Evolutionary conservation across 2,888 invertebrate genomes (phyloP).

Genomic region (Monochamus alternatus): DNA sequence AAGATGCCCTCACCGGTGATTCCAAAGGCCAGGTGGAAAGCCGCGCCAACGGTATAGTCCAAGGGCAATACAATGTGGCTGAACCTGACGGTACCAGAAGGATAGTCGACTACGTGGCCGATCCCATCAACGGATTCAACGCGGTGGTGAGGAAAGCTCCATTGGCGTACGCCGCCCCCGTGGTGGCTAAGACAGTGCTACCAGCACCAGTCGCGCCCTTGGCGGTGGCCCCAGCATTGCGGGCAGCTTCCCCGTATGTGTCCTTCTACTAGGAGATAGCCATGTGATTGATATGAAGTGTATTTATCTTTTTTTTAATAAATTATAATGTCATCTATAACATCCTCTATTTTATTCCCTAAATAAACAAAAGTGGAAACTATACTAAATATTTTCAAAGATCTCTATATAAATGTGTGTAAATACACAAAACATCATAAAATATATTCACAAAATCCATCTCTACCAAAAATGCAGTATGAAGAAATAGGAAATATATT

Average conservation of each 20-base stretch:
- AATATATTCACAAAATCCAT: too few species aligned
- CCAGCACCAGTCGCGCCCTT: conserved; percentile 49
- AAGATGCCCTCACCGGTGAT: conserved; percentile 78
- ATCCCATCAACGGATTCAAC: conserved; percentile 79
- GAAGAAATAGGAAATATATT: too few species aligned
- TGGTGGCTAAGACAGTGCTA: conserved; percentile 50
- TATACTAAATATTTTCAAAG: too few species aligned
- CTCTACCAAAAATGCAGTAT: too few species aligned
- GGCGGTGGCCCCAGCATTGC: conserved; percentile 62
- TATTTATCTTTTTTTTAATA: conserved; percentile 12
- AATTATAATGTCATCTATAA: neutral
- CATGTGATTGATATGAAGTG: conserved; percentile 35
- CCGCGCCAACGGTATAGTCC: conserved; percentile 78
- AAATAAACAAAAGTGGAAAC: too few species aligned
- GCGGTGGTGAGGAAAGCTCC: conserved; percentile 79
- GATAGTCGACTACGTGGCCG: conserved; percentile 79
- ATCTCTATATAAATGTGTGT: too few species aligned
- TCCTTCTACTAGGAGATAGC: conserved; percentile 39
- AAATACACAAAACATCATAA: too few species aligned
- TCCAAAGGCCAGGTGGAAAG: conserved; percentile 73
- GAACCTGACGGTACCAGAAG: conserved; percentile 79
- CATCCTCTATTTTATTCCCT: too few species aligned
- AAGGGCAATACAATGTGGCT: conserved; percentile 77
- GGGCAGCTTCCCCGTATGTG: conserved; percentile 60
- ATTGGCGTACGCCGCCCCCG: conserved; percentile 61